phyloP scores from a whole-genome alignment of 1,140 invertebrate genomes.

The Pissodes strobi region DNA sequence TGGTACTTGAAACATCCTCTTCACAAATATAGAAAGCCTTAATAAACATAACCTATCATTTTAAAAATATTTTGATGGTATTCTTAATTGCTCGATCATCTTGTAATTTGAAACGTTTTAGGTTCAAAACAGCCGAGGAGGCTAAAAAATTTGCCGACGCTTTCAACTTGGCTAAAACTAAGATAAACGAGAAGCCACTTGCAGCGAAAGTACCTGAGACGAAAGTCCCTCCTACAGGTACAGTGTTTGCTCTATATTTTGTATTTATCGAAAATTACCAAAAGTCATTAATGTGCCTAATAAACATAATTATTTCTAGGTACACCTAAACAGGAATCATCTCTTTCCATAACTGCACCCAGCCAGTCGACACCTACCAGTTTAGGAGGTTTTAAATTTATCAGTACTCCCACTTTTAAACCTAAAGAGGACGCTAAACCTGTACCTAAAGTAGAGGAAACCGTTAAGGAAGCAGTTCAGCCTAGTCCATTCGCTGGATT shows the following conservation, averaged over 20 bases:
- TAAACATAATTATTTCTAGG: not conserved
- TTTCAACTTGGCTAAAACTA: constrained; percentile 39
- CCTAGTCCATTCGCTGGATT: constrained; percentile 72
- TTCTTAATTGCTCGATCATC: too few relatives aligned
- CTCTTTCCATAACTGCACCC: not conserved
- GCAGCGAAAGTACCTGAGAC: not conserved
- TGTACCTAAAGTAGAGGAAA: constrained; percentile 46
- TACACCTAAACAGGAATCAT: not conserved
- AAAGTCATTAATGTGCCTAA: not conserved
- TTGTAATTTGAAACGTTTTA: too few relatives aligned
- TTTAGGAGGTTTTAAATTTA: constrained; percentile 76
- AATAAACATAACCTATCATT: too few relatives aligned
- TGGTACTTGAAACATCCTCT: too few relatives aligned
- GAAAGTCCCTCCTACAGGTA: not conserved
- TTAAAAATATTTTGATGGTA: constrained; percentile 9
- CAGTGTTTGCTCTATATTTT: too few relatives aligned
- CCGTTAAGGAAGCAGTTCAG: constrained; percentile 21
- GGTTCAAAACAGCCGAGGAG: constrained; percentile 39
- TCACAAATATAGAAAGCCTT: too few relatives aligned
- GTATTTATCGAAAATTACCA: too few relatives aligned
- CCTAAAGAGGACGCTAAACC: constrained; percentile 52
- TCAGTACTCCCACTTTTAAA: constrained; percentile 65
- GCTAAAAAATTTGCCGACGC: constrained; percentile 38
- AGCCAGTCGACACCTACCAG: not conserved
- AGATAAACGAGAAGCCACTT: constrained; percentile 9